Base-by-base conservation (phyloP, 2,113 vertebrate genomes). In the Thunnus maccoyii region DNA sequence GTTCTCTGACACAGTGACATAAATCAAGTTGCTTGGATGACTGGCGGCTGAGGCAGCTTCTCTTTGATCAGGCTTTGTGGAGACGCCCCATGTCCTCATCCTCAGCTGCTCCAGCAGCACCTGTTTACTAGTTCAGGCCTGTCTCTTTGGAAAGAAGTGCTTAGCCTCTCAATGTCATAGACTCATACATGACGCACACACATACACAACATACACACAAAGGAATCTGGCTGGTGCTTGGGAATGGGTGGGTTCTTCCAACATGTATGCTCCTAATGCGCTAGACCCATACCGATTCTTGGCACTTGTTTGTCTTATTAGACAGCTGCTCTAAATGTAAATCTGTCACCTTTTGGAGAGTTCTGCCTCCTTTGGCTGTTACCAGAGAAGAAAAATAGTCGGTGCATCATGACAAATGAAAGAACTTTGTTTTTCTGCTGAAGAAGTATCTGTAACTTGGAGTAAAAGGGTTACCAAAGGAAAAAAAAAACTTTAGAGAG, bases 81-180 rank as follows among this genome's bases (percentile, higher is more conserved):
- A 95, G 88, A 95, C 95, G 91, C 91, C 86, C 88, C 87, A 94
- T 92, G 92, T 93, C 93, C 92, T 91, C 93, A 92, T 93, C 93
- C 83, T 92, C 87, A 90, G 89, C 92, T 92, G 92, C 91, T 95
- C 92, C 81, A 87, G 88, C 94, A 94, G 94, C 96, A 96, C 97
- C 97, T 96, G 96, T 96, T 96, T 95, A 94, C 95, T 82, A 94
- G 96, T 96, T 91, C 92, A 88, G 96, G 92, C 96, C 95, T 94
- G 94, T 92, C 94, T 91, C 93, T 91, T 93, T 69, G 68, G 70
- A 90, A 86, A 81, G 78, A 82, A 58, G 41, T 22, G 68, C 82
- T 86, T 77, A 84, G 86, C 80, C 80, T 81, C 85, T 89, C 83
- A 68, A 17, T 86, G 86, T 91, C 89, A 87, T 15, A 63, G 65